phyloP scores from a whole-genome alignment of 2,113 vertebrate genomes.

The Ictalurus furcatus region DNA sequence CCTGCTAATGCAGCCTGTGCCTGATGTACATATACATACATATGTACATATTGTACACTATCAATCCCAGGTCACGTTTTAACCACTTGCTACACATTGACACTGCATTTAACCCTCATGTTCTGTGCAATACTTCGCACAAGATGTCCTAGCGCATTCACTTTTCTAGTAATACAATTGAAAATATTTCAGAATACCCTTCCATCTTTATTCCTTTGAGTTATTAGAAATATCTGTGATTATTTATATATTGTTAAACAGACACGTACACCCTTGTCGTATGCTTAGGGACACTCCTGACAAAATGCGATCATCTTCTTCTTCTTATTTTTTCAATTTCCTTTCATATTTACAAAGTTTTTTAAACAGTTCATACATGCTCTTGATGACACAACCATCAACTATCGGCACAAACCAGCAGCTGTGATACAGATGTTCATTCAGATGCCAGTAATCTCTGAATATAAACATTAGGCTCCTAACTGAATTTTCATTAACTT shows the following conservation, averaged over 20 bases:
- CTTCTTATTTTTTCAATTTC: background rate
- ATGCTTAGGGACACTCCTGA: background rate
- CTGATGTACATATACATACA: slow-evolving; percentile 36
- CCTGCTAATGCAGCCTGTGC: slow-evolving; percentile 39
- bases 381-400: slow-evolving; percentile 2
- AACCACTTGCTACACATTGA: slow-evolving; percentile 2
- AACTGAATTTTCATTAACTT: background rate
- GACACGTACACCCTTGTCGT: background rate
- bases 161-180: background rate
- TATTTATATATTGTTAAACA: background rate
- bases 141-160: background rate
- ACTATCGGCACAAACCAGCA: slow-evolving; percentile 64
- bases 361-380: background rate
- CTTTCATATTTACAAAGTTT: background rate
- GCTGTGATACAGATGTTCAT: slow-evolving; percentile 61
- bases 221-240: slow-evolving; percentile 6
- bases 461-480: slow-evolving; percentile 57
- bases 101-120: slow-evolving; percentile 15
- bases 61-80: slow-evolving; percentile 38
- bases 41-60: slow-evolving; percentile 43
- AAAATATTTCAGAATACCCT: background rate
- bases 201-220: background rate
- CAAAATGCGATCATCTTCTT: background rate
- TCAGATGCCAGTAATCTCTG: slow-evolving; percentile 65
- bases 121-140: background rate